Percentiles rank a stretch among this genome's conserved stretches.
Conservation (phyloP, 2,888 invertebrate species). For the Stictocephala bisonia region DNA sequence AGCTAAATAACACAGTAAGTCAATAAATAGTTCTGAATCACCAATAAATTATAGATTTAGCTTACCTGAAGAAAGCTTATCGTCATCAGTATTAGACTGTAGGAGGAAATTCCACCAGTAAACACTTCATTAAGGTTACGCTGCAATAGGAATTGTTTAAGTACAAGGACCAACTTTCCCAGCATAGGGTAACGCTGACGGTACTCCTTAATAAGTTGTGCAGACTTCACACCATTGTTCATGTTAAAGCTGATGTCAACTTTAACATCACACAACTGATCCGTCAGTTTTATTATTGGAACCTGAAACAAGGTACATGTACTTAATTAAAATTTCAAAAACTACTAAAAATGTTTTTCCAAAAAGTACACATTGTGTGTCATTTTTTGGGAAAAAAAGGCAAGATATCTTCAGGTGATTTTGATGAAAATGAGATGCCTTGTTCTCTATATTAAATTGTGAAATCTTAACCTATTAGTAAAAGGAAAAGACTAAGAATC, state of each 20-base stretch:
- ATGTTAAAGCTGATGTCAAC: conserved; percentile 99
- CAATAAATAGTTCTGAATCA: no score
- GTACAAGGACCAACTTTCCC: conserved; percentile 93
- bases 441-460: no score
- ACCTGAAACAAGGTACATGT: conserved; percentile 66
- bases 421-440: no score
- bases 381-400: no score
- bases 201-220: conserved; percentile 93
- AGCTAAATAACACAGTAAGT: no score
- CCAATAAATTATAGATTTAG: no score
- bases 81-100: conserved; percentile 98
- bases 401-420: neutral
- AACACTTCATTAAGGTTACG: conserved; percentile 99
- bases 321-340: neutral
- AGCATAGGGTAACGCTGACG: conserved; percentile 90
- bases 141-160: conserved; percentile 98
- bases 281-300: conserved; percentile 97
- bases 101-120: conserved; percentile 99
- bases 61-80: conserved; percentile 92
- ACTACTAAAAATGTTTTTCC: neutral
- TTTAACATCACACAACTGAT: conserved; percentile 86
- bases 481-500: no score
- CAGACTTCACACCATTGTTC: conserved; percentile 97
- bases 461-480: no score
- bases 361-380: neutral